These are phyloP conservation scores for Muscicapa striata DNA, from an alignment of 2,797 vertebrate species.

Conservation along the genomic window DNA sequence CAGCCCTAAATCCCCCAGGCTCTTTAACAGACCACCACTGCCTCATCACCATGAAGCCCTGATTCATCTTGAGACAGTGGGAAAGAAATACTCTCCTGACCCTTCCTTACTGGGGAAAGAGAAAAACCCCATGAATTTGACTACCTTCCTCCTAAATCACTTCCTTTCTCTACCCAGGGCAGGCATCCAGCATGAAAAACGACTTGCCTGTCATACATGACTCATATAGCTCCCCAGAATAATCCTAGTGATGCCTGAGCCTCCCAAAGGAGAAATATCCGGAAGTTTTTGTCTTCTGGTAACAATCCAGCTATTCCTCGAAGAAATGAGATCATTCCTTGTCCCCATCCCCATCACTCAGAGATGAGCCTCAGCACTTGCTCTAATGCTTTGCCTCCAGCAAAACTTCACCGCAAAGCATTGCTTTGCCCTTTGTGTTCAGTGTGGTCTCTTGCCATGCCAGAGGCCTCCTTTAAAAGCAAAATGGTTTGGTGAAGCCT, in stretches of 20 bases:
- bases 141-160: not conserved
- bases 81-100: constrained; percentile 24
- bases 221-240: not conserved
- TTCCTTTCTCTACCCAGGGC: not conserved
- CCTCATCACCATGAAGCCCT: not conserved
- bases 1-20: constrained; percentile 58
- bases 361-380: not conserved
- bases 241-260: not conserved
- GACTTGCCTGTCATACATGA: not conserved
- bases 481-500: not conserved
- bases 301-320: not conserved
- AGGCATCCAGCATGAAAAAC: not conserved
- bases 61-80: constrained; percentile 47
- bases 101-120: constrained; percentile 21
- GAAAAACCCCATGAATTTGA: not conserved
- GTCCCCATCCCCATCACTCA: not conserved
- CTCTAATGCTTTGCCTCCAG: not conserved
- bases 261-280: not conserved
- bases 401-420: not conserved
- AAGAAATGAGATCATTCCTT: not conserved
- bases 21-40: constrained; percentile 64
- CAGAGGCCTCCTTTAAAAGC: not conserved
- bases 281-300: not conserved
- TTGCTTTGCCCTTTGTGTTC: not conserved
- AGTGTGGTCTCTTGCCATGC: not conserved